Evolutionary conservation across 2,888 invertebrate genomes (phyloP).

Genomic region (Mythimna loreyi): DNA sequence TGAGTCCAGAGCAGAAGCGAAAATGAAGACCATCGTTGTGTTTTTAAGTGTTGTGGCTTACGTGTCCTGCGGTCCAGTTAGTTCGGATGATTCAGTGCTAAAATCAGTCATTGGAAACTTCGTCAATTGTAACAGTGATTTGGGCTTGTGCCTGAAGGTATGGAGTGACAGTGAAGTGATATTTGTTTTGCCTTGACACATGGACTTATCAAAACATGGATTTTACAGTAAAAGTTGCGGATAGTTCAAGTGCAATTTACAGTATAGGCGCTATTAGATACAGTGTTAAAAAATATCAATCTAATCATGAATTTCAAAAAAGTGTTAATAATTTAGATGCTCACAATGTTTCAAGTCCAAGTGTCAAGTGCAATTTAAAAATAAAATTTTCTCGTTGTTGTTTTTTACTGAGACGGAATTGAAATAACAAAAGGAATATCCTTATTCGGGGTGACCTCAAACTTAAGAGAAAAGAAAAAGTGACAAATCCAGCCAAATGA

Average conservation of each 20-base stretch:
- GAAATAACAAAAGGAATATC: slow-evolving; percentile 34
- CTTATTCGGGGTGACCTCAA: slow-evolving; percentile 28
- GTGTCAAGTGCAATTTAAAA: slow-evolving; percentile 36
- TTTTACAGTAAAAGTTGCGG: slow-evolving; percentile 6
- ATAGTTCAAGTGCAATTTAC: slow-evolving; percentile 17
- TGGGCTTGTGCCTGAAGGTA: slow-evolving; percentile 87
- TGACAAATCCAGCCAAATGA: slow-evolving; percentile 41
- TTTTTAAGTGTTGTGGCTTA: slow-evolving; percentile 79
- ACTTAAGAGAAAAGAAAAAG: slow-evolving; percentile 45
- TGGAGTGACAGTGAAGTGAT: slow-evolving; percentile 65
- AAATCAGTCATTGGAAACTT: slow-evolving; percentile 79
- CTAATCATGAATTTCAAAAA: neutral
- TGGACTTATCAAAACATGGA: slow-evolving; percentile 25
- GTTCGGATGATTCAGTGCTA: slow-evolving; percentile 80
- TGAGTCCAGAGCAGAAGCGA: slow-evolving; percentile 64
- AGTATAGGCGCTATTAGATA: neutral
- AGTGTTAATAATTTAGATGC: slow-evolving; percentile 6
- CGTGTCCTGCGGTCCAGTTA: slow-evolving; percentile 78
- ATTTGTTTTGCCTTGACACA: slow-evolving; percentile 32
- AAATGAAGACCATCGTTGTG: slow-evolving; percentile 83
- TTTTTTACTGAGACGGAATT: neutral
- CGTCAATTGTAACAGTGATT: slow-evolving; percentile 86
- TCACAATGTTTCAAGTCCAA: slow-evolving; percentile 20
- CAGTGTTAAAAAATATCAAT: neutral
- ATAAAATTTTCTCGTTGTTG: neutral